Evolutionary conservation across 1,140 invertebrate species (phyloP), one percentile per base, ranked within the genome.

Genomic region (Heterodera carotae): DNA sequence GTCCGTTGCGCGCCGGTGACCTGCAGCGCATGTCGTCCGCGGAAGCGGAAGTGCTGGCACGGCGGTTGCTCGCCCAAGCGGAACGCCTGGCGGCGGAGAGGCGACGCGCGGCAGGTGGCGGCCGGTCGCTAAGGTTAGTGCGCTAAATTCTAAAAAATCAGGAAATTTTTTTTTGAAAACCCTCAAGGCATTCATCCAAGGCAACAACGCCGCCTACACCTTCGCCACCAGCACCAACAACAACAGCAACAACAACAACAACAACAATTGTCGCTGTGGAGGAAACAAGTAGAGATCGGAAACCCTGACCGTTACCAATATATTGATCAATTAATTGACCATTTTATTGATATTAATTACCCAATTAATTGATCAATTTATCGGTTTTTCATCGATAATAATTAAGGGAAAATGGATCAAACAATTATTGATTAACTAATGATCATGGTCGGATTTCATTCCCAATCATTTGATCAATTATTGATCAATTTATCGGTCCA

Each of bases 21-120:
- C 48, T 53, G 12, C 48, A 53, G 2, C 48, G 48, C 39, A 69
- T 75, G 36, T 33, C 43, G 59, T 43, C 36, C 5, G 76, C 67
- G 25, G 76, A 62, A 39, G 69, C 69, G 39, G 75, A 68, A 29
- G 75, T 36, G 43, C 70, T 75, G 10, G 75, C 75, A 6, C n/a
- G 36, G 33, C 53, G 56, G 18, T 43, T 62, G 69, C 25, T 34
- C 7, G 69, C 69, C 59, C 39, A 76, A 39, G 64, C 67, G 31
- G 64, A 76, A 56, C 62, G 33, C 15, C 33, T 76, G 3, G 69
- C 69, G 29, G 64, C 36, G 43, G 33, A 73, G n/a, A 75, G 68
- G 29, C 25, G 75, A 15, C 48, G 33, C 67, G 36, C 25, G 31
- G 33, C 8, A 70, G 71, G 43, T 10, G 43, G 27, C 48, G 10